Conservation (phyloP, 2,113 vertebrate genomes). For the Cheilinus undulatus region DNA sequence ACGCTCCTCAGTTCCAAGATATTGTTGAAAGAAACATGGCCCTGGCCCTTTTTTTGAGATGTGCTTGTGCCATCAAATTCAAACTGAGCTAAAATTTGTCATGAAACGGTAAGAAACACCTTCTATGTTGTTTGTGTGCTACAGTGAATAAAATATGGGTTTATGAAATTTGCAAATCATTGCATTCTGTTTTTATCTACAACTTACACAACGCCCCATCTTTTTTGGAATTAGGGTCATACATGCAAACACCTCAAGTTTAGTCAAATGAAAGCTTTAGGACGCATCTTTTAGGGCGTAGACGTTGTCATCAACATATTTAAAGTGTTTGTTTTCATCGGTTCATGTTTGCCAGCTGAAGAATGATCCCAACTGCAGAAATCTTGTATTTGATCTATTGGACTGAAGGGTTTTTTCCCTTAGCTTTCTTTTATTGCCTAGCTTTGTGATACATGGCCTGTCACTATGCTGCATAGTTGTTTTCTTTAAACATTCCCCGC, state of each 20-base stretch:
- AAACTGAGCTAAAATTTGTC: too few relatives aligned
- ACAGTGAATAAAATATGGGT: too few relatives aligned
- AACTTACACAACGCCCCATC: too few relatives aligned
- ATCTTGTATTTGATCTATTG: neutral
- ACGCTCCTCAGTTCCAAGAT: too few relatives aligned
- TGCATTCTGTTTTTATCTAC: too few relatives aligned
- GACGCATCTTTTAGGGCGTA: neutral
- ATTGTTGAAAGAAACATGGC: too few relatives aligned
- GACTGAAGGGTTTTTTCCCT: neutral
- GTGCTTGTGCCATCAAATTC: too few relatives aligned
- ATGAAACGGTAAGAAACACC: too few relatives aligned
- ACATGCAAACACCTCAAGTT: constrained; percentile 8
- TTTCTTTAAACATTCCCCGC: constrained; percentile 12
- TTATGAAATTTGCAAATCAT: too few relatives aligned
- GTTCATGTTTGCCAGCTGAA: neutral
- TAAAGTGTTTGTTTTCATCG: neutral
- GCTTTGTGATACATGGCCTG: constrained; percentile 8
- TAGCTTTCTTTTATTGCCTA: constrained; percentile 3
- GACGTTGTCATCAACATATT: neutral
- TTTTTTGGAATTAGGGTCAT: too few relatives aligned
- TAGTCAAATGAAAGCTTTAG: constrained; percentile 1
- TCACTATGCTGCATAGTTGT: constrained; percentile 12
- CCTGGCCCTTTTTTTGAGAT: too few relatives aligned
- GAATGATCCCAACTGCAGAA: neutral
- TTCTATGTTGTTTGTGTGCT: too few relatives aligned